Evolutionary conservation across 1,140 invertebrate species (phyloP), one percentile per base, ranked within the genome.

Genomic region (Anastatus disparis): DNA sequence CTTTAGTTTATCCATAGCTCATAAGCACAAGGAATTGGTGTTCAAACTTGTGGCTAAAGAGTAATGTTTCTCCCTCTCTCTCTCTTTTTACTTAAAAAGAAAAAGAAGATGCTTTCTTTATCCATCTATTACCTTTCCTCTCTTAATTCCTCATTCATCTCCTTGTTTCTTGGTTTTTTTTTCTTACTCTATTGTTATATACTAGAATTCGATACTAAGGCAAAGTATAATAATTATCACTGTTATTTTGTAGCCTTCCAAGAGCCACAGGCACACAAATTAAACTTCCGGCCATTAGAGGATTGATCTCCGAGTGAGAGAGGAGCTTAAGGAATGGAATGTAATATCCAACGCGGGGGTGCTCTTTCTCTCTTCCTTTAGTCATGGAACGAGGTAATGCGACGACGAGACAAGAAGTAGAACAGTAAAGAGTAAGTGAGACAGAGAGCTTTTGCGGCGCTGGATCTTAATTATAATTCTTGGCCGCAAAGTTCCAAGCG

Each of bases 391-490:
- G 75, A 50, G 61, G 73, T 71, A 73, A 73, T 64, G 62, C 61
- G 64, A 48, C 42, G 65, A 58, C 56, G 58, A 68, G 66, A 67
- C 65, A 63, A 74, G 46, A 56, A 53, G 29, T 44, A 50, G 3
- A 38, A 46, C 26, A 12, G 22, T 53, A 27, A 31, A 29, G 50
- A 31, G 20, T 52, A 68, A 35, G 52, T 27, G 38, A 4, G 44
- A 66, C 20, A 42, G 63, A 64, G 55, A 40, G 67, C 50, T 17
- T 29, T n/a, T 35, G 35, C 9, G 22, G 56, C 73, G 76, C 70
- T 78, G 82, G 78, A 79, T 83, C 82, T 84, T 83, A 83, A 84
- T 83, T 83, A 83, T 84, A 81, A 83, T 83, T 83, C 81, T 83
- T 82, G 79, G 76, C 79, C 79, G 82, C 78, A 77, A 81, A 82